A percentile compares a stretch with the other conserved stretches of the same genome.
Evolutionary conservation across 2,888 invertebrate species (phyloP).

Genomic region (Zele albiditarsus): DNA sequence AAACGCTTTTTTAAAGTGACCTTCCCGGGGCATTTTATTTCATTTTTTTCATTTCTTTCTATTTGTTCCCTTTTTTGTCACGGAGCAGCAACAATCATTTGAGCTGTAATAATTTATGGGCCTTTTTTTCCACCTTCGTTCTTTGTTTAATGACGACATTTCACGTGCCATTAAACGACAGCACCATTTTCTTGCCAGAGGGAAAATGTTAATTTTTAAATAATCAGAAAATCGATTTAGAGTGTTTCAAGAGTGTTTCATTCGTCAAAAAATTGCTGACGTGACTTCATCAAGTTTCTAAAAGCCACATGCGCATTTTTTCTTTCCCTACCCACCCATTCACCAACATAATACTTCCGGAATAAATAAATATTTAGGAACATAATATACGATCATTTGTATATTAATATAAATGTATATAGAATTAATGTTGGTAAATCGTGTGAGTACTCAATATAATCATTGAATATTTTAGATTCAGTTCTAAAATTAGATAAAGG

Average conservation of each 20-base stretch:
- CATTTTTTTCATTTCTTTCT: background rate
- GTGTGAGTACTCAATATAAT: constrained; percentile 1
- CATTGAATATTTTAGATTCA: constrained; percentile 15
- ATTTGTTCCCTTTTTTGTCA: background rate
- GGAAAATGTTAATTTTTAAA: background rate
- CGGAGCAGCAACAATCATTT: background rate
- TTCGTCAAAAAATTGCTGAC: background rate
- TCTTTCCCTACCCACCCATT: background rate
- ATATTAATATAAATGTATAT: background rate
- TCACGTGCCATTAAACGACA: background rate
- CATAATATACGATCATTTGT: background rate
- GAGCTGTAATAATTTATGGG: background rate
- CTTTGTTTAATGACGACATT: background rate
- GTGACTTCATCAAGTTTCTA: background rate
- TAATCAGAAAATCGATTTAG: constrained; percentile 7
- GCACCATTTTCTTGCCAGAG: background rate
- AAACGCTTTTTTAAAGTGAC: constrained; percentile 7
- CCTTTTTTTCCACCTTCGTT: background rate
- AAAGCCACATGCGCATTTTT: background rate
- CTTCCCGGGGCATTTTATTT: background rate
- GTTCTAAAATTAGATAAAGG: constrained; percentile 20
- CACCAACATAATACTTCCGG: background rate
- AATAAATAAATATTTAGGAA: background rate
- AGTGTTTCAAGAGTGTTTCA: background rate
- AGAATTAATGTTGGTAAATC: background rate